Conservation (phyloP, 2,888 invertebrate genomes). For the Diplolepis rosae region DNA sequence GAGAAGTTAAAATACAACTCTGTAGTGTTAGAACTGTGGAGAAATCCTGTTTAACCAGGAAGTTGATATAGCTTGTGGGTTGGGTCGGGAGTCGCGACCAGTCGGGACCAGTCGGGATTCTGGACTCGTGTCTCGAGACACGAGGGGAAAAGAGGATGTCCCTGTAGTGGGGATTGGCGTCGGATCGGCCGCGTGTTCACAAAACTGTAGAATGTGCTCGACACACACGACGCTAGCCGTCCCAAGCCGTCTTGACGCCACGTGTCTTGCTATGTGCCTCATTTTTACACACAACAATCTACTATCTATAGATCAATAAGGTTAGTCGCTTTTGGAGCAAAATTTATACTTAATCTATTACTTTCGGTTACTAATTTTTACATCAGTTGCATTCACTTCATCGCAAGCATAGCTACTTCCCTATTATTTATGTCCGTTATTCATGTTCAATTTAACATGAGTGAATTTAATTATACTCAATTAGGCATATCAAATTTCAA, state of each 20-base stretch:
- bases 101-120: too few relatives aligned
- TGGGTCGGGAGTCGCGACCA: too few relatives aligned
- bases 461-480: too few relatives aligned
- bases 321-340: neutral
- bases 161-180: slow-evolving; percentile 3
- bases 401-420: too few relatives aligned
- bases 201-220: neutral
- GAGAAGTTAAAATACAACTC: slow-evolving; percentile 17
- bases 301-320: slow-evolving; percentile 18
- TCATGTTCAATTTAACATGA: too few relatives aligned
- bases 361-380: too few relatives aligned
- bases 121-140: neutral
- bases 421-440: too few relatives aligned
- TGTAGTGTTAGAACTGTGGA: too few relatives aligned
- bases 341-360: neutral
- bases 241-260: slow-evolving; percentile 19
- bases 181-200: slow-evolving; percentile 21
- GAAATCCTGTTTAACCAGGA: slow-evolving; percentile 26
- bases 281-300: neutral
- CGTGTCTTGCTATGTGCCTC: neutral
- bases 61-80: too few relatives aligned
- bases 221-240: slow-evolving; percentile 12
- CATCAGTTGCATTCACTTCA: too few relatives aligned
- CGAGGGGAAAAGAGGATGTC: slow-evolving; percentile 17
- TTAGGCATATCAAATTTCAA: too few relatives aligned